phyloP scores from a whole-genome alignment of 2,888 invertebrate species.

The Spisula solida region DNA sequence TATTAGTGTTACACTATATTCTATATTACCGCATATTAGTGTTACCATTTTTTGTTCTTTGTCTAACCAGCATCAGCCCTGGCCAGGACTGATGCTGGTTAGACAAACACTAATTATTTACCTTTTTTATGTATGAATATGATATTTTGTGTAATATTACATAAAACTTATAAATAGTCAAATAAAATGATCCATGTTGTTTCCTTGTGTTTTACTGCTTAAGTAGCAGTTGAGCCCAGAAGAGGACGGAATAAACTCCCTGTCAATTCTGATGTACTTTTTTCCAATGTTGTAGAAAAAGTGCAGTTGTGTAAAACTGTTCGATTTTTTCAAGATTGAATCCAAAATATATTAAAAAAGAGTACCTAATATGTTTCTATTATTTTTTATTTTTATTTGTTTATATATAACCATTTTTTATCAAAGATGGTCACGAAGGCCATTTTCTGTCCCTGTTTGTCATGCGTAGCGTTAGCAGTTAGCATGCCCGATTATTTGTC shows the following conservation, averaged over 20 bases:
- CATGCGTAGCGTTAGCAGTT: conserved; percentile 30
- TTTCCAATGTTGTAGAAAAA: too few species aligned
- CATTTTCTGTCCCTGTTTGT: conserved; percentile 33
- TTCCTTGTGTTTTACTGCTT: conserved; percentile 1
- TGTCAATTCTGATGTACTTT: too few species aligned
- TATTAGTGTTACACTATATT: too few species aligned
- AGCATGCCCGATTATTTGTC: conserved; percentile 23
- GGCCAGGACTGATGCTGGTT: too few species aligned
- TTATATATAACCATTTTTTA: too few species aligned
- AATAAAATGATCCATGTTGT: background rate
- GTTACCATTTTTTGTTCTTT: too few species aligned
- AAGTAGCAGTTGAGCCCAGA: background rate
- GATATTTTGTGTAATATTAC: conserved; percentile 13
- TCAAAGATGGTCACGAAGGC: conserved; percentile 31
- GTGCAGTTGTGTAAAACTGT: background rate
- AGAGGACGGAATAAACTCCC: too few species aligned
- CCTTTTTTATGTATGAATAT: conserved; percentile 2
- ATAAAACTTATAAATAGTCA: conserved; percentile 10
- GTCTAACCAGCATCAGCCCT: too few species aligned
- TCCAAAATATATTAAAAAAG: conserved; percentile 14
- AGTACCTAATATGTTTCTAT: too few species aligned
- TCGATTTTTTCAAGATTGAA: background rate
- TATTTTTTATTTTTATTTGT: too few species aligned
- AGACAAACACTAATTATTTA: conserved; percentile 16
- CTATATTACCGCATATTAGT: too few species aligned